Evolutionary conservation across 2,888 invertebrate genomes (phyloP).

Genomic region (Ptychoptera albimana): DNA sequence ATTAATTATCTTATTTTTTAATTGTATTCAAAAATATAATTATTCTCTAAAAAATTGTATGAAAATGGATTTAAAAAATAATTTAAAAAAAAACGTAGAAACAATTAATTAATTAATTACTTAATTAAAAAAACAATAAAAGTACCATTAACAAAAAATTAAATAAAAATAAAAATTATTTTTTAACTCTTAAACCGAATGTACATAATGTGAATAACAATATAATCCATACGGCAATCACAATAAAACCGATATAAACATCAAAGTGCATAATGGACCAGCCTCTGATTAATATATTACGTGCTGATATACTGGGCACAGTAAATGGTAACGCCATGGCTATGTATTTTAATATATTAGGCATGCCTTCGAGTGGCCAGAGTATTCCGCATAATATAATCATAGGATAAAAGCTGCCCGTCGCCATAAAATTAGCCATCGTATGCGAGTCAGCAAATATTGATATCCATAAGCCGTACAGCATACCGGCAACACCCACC

Average conservation of each 20-base stretch:
- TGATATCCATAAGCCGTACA: constrained; percentile 69
- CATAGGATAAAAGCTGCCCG: constrained; percentile 83
- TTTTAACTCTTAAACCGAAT: constrained; percentile 32
- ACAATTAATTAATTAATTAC: no score
- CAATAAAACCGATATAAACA: constrained; percentile 58
- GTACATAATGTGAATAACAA: constrained; percentile 40
- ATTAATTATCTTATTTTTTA: no score
- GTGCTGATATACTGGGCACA: constrained; percentile 54
- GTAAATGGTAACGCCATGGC: constrained; percentile 64
- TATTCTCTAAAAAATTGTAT: no score
- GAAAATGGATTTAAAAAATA: no score
- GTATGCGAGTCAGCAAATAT: constrained; percentile 62
- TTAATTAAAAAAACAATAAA: no score
- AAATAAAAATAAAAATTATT: constrained; percentile 19
- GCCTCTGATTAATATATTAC: constrained; percentile 63
- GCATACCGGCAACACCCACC: constrained; percentile 71
- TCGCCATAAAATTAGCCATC: constrained; percentile 66
- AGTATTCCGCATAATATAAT: constrained; percentile 69
- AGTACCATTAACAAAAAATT: no score
- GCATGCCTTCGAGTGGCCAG: constrained; percentile 58
- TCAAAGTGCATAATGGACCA: constrained; percentile 46
- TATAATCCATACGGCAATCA: constrained; percentile 47
- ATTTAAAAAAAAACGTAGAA: no score
- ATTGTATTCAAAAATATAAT: no score
- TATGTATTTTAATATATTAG: constrained; percentile 38